Percentiles rank a stretch among this genome's conserved stretches.
Evolutionary conservation across 2,888 invertebrate genomes (phyloP).

Genomic region (Acrocyrtus sp.): DNA sequence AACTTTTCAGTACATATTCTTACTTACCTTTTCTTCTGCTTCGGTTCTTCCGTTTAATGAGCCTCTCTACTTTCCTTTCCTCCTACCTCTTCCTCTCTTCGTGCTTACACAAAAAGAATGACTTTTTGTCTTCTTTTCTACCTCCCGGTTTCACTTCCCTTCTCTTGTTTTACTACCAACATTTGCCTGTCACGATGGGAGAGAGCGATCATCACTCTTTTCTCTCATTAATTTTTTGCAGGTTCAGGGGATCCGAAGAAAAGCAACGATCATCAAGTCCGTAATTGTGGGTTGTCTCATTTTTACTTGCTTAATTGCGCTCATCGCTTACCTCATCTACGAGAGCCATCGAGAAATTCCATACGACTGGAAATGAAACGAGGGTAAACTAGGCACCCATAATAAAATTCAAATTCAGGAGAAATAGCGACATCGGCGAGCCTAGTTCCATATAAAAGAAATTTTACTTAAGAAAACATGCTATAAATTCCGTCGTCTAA

Average conservation of each 20-base stretch:
- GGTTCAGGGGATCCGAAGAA: conserved; percentile 56
- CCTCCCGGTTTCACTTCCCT: not conserved
- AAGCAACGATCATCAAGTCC: conserved; percentile 49
- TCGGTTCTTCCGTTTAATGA: not conserved
- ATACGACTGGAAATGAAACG: conserved; percentile 38
- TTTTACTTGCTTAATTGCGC: conserved; percentile 43
- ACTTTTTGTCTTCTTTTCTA: conserved; percentile 2
- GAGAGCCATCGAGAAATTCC: conserved; percentile 48
- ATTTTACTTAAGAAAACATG: too few relatives aligned
- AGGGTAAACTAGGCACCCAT: too few relatives aligned
- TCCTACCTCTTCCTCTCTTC: too few relatives aligned
- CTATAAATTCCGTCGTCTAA: too few relatives aligned
- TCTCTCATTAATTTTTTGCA: conserved; percentile 33
- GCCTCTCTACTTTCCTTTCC: not conserved
- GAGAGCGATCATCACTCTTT: not conserved
- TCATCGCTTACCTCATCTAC: conserved; percentile 48
- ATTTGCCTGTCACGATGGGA: too few relatives aligned
- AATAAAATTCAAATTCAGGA: too few relatives aligned
- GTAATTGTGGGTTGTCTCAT: conserved; percentile 48
- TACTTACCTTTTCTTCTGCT: not conserved
- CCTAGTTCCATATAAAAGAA: too few relatives aligned
- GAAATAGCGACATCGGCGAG: too few relatives aligned
- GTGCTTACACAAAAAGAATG: too few relatives aligned
- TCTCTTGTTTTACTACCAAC: conserved; percentile 1
- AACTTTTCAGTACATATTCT: not conserved